Percentiles rank a stretch among this genome's conserved stretches.
These are phyloP conservation scores for Ceryle rudis DNA, from an alignment of 2,797 vertebrate species.

Conservation along the genomic window DNA sequence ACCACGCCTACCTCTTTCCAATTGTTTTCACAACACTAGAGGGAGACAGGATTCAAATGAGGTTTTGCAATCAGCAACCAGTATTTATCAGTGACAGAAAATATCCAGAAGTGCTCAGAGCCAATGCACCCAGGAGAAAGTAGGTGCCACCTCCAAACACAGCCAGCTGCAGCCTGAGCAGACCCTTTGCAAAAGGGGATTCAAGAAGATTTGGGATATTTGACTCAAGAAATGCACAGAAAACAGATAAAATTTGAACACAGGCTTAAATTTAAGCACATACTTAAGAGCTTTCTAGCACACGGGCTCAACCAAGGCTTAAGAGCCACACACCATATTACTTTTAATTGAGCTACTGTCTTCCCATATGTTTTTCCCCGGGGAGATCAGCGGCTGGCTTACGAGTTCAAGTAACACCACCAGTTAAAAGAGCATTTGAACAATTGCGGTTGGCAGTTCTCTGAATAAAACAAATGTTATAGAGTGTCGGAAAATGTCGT, in stretches of 20 bases:
- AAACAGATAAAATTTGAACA: not conserved
- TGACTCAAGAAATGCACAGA: not conserved
- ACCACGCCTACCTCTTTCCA: not conserved
- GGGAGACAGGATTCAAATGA: constrained; percentile 26
- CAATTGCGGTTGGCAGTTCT: constrained; percentile 54
- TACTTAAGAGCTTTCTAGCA: constrained; percentile 9
- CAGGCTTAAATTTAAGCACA: not conserved
- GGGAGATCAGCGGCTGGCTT: constrained; percentile 34
- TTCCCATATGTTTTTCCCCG: constrained; percentile 51
- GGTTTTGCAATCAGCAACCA: not conserved
- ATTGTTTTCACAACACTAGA: not conserved
- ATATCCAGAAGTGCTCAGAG: fast-evolving
- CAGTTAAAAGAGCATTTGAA: constrained; percentile 14
- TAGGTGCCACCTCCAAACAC: not conserved
- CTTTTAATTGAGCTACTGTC: constrained; percentile 65
- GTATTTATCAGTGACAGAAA: fast-evolving
- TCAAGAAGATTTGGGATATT: not conserved
- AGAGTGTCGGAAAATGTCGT: constrained; percentile 32
- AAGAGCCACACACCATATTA: constrained; percentile 16
- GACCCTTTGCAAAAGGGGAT: not conserved
- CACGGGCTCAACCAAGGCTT: not conserved
- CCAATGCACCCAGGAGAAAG: fast-evolving
- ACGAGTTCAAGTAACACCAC: constrained; percentile 7
- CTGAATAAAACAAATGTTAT: constrained; percentile 37
- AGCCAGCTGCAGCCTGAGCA: not conserved